These are phyloP conservation scores for Agonopterix alstromeriana DNA, from an alignment of 2,888 invertebrate species.

Conservation along the genomic window DNA sequence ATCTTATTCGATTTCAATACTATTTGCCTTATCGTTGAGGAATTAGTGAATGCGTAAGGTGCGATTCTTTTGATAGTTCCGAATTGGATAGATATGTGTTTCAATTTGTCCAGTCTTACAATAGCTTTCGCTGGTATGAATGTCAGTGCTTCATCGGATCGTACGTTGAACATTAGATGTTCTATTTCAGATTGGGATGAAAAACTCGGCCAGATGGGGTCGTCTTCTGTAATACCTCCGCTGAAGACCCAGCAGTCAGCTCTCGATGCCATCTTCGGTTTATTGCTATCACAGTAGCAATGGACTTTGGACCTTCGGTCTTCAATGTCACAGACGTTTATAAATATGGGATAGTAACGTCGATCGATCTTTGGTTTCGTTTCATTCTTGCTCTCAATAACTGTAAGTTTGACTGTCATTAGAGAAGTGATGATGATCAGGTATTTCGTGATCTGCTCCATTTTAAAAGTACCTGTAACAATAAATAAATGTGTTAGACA, in stretches of 20 bases:
- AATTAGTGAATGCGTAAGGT: constrained; percentile 85
- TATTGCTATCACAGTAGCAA: constrained; percentile 67
- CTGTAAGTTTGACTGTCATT: constrained; percentile 56
- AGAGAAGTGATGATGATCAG: constrained; percentile 57
- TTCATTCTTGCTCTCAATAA: constrained; percentile 60
- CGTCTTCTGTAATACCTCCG: constrained; percentile 77
- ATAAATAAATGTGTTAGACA: constrained; percentile 1
- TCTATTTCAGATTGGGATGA: constrained; percentile 82
- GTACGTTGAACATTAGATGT: constrained; percentile 82
- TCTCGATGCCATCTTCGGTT: constrained; percentile 75
- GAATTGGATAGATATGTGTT: constrained; percentile 82
- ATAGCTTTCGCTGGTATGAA: constrained; percentile 84
- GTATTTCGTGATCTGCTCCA: constrained; percentile 58
- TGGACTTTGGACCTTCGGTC: constrained; percentile 66
- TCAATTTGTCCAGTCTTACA: constrained; percentile 80
- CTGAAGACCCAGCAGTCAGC: constrained; percentile 86
- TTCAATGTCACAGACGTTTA: constrained; percentile 64
- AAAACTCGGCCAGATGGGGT: constrained; percentile 85
- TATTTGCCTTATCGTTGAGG: constrained; percentile 82
- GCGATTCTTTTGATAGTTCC: constrained; percentile 83
- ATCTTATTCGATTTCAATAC: constrained; percentile 83
- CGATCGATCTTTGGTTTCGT: constrained; percentile 48
- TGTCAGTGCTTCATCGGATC: constrained; percentile 81
- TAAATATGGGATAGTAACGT: constrained; percentile 55
- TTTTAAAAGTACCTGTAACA: constrained; percentile 23